phyloP scores from a whole-genome alignment of 2,113 vertebrate species.

The Puffinus mauretanicus region DNA sequence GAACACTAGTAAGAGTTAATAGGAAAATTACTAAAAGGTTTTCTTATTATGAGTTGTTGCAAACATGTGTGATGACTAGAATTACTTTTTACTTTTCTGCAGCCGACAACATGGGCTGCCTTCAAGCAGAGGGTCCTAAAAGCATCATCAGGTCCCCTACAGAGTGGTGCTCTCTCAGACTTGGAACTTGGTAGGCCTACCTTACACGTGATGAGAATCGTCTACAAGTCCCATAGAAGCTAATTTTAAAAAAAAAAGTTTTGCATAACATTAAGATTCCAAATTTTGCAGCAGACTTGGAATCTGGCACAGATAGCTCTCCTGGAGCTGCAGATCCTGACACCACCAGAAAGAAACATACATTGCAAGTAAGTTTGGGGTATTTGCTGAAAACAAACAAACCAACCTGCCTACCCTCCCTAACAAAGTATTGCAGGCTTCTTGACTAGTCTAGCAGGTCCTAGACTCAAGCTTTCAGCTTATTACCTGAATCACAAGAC shows the following conservation, averaged over 20 bases:
- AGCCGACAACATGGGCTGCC: neutral
- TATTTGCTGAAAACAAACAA: neutral
- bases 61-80: neutral
- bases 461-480: neutral
- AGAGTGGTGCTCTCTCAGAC: neutral
- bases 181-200: neutral
- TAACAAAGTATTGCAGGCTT: neutral
- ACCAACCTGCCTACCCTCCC: neutral
- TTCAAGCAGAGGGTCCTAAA: neutral
- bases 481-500: neutral
- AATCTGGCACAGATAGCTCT: neutral
- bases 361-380: neutral
- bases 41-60: neutral
- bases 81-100: neutral
- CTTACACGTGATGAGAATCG: neutral
- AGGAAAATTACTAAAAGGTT: neutral
- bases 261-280: neutral
- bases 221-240: neutral
- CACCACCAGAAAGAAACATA: neutral
- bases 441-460: neutral
- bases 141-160: neutral
- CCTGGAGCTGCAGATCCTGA: neutral
- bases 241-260: neutral
- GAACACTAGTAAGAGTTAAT: neutral
- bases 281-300: neutral